phyloP scores from a whole-genome alignment of 2,797 vertebrate genomes.

The Fundulus diaphanus region DNA sequence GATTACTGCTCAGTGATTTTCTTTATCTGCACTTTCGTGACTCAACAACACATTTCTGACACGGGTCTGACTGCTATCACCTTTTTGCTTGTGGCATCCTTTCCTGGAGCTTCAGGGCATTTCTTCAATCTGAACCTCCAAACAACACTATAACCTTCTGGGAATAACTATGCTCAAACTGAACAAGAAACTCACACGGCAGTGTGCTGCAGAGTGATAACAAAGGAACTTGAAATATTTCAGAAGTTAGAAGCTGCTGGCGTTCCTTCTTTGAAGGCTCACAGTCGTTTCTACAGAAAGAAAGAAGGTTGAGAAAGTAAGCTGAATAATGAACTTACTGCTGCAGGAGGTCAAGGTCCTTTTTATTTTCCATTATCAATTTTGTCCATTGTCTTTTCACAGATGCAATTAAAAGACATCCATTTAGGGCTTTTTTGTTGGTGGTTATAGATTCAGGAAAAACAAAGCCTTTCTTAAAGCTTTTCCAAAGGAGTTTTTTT shows the following conservation, averaged over 20 bases:
- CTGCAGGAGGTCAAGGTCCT: too few relatives aligned
- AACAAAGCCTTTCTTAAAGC: neutral
- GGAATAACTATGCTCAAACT: neutral
- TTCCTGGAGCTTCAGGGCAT: constrained; percentile 10
- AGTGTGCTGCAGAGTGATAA: constrained; percentile 4
- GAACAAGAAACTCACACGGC: neutral
- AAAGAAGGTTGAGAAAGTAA: too few relatives aligned
- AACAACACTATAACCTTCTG: constrained; percentile 14
- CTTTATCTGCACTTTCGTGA: constrained; percentile 1
- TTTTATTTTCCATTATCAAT: neutral
- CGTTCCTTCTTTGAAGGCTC: constrained; percentile 20
- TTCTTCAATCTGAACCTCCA: constrained; percentile 5
- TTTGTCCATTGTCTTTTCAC: neutral
- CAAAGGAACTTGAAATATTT: constrained; percentile 13
- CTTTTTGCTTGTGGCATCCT: neutral
- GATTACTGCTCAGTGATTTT: constrained; percentile 4
- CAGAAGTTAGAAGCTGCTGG: constrained; percentile 11
- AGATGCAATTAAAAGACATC: neutral
- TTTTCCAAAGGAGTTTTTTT: neutral
- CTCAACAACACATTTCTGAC: neutral
- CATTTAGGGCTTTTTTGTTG: neutral
- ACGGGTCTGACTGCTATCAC: constrained; percentile 2
- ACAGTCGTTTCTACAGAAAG: neutral
- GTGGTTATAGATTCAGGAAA: neutral
- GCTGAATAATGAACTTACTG: neutral